These are phyloP conservation scores for Sebastes glaucus DNA, from an alignment of 2,797 vertebrate species.

Conservation along the genomic window DNA sequence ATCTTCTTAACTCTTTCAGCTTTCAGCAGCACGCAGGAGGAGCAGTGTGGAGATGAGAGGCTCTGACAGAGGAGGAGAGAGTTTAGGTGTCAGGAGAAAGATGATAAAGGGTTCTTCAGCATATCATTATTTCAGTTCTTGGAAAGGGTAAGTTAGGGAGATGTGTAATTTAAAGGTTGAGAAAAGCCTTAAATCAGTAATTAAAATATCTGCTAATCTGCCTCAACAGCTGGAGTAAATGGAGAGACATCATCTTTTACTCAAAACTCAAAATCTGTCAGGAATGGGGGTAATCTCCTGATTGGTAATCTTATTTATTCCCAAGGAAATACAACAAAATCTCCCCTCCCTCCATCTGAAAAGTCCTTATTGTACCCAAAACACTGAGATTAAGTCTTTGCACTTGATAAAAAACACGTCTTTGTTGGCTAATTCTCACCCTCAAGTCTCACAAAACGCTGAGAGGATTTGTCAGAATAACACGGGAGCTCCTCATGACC, in stretches of 20 bases:
- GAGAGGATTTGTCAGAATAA: conserved; percentile 5
- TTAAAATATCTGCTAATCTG: conserved; percentile 10
- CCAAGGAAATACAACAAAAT: not conserved
- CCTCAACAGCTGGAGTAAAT: conserved; percentile 24
- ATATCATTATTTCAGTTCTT: not conserved
- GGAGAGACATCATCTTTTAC: not conserved
- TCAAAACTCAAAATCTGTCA: not conserved
- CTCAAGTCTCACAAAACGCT: not conserved
- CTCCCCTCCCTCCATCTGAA: not conserved
- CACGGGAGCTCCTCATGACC: not conserved
- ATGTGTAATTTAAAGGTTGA: not conserved
- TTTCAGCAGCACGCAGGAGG: conserved; percentile 42
- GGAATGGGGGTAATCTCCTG: conserved; percentile 18
- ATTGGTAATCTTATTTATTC: conserved; percentile 21
- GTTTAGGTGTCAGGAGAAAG: not conserved
- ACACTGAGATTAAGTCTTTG: conserved; percentile 18
- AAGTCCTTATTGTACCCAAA: not conserved
- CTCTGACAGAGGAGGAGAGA: not conserved
- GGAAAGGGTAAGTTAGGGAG: not conserved
- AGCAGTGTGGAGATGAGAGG: not conserved
- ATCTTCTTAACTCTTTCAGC: conserved; percentile 81
- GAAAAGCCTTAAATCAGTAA: not conserved
- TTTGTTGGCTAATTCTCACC: not conserved
- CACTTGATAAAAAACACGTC: not conserved
- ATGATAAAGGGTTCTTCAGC: not conserved